Percentiles rank a stretch among this genome's conserved stretches.
Conservation (phyloP, 2,888 invertebrate genomes). For the Acleris cristana region DNA sequence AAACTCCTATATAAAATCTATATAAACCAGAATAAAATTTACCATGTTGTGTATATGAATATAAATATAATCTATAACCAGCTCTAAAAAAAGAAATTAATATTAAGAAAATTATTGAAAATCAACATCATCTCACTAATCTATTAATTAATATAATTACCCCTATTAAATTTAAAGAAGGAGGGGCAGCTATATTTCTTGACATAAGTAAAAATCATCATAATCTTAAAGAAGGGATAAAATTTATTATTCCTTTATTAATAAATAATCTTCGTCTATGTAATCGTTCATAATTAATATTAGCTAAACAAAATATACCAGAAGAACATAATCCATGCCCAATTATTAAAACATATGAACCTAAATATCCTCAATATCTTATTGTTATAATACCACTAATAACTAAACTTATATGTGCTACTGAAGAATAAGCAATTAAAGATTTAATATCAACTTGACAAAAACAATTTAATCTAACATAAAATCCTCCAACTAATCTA, state of each 20-base stretch:
- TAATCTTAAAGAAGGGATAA: slow-evolving; percentile 83
- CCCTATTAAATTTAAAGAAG: slow-evolving; percentile 86
- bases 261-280: slow-evolving; percentile 85
- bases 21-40: slow-evolving; percentile 75
- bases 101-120: slow-evolving; percentile 80
- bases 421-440: slow-evolving; percentile 90
- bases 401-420: slow-evolving; percentile 87
- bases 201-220: slow-evolving; percentile 87
- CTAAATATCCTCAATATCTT: slow-evolving; percentile 79
- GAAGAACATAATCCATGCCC: slow-evolving; percentile 87
- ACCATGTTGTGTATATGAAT: slow-evolving; percentile 86
- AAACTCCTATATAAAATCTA: slow-evolving; percentile 74
- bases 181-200: slow-evolving; percentile 87
- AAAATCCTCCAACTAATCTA: slow-evolving; percentile 83
- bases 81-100: slow-evolving; percentile 86
- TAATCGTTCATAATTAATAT: slow-evolving; percentile 85
- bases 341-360: slow-evolving; percentile 85
- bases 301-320: slow-evolving; percentile 86
- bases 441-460: slow-evolving; percentile 88
- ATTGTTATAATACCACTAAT: slow-evolving; percentile 84
- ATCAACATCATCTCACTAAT: slow-evolving; percentile 77
- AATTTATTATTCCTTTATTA: slow-evolving; percentile 86
- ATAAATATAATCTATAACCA: slow-evolving; percentile 86
- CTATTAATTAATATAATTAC: slow-evolving; percentile 87
- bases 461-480: slow-evolving; percentile 86